A percentile compares a stretch with the other conserved stretches of the same genome.
These are phyloP conservation scores for Nylanderia fulva DNA, from an alignment of 1,140 invertebrate genomes.

Conservation along the genomic window DNA sequence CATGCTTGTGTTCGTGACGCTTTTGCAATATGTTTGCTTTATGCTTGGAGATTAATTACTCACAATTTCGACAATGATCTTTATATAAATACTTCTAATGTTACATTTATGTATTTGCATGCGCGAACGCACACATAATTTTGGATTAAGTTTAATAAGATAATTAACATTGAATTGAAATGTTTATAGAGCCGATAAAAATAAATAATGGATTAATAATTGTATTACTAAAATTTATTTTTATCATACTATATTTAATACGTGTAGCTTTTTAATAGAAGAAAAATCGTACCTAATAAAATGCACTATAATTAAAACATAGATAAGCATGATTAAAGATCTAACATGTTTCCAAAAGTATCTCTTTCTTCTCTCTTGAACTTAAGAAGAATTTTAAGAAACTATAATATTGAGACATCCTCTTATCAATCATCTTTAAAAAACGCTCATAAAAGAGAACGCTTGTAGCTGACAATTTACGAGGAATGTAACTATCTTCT, in stretches of 20 bases:
- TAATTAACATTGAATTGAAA: not conserved
- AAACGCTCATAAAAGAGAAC: conserved; percentile 1
- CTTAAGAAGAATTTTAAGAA: conserved; percentile 10
- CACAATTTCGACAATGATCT: conserved; percentile 22
- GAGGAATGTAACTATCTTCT: not conserved
- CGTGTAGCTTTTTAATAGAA: no score
- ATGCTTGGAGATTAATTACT: conserved; percentile 45
- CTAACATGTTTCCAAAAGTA: conserved; percentile 8
- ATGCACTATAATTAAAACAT: conserved; percentile 19
- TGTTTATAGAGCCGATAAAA: no score
- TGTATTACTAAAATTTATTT: not conserved
- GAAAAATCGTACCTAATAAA: conserved; percentile 15
- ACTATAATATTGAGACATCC: conserved; percentile 4
- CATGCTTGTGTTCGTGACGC: conserved; percentile 60
- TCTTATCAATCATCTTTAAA: not conserved
- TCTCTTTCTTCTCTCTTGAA: not conserved
- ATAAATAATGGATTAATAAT: not conserved
- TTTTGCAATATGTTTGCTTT: conserved; percentile 65
- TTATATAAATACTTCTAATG: conserved; percentile 8
- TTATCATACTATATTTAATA: not conserved
- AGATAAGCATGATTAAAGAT: conserved; percentile 20
- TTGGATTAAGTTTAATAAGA: not conserved
- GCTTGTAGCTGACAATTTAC: not conserved
- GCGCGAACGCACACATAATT: not conserved
- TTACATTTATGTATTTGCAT: not conserved